Base-by-base conservation (phyloP, 2,797 vertebrate species). In the Adelosebastes latens region DNA sequence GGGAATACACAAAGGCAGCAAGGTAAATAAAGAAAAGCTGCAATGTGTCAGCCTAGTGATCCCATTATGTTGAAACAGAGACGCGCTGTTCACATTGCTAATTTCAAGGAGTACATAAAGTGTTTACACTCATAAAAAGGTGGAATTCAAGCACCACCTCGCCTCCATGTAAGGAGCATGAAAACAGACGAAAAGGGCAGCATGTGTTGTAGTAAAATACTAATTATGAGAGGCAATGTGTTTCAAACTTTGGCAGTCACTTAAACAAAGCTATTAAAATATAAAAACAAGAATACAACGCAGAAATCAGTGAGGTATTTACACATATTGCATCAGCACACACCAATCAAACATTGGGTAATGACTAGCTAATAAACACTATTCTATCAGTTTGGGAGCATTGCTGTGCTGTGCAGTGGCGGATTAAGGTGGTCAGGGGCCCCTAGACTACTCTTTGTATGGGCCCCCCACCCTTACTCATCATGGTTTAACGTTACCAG, bases 61-160 rank as follows among this genome's bases (percentile, higher is more conserved):
- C 31, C 42, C 62, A 58, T 69, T 34, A 29, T 72, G 14, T 18
- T 65, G 10, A 56, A 52, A 75, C 34, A 60, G 42, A 67, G 1
- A 46, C 5, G 3, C 4, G 9, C 12, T 60, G 20, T 75, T 83
- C 55, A 25, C 29, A 59, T 62, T 20, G n/a, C 32, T 60, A 2
- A 36, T 66, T 81, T 64, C 32, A 68, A 55, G 42, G 18, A 46
- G 22, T 18, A 10, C 12, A 32, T 24, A 27, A 31, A 49, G 49
- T 75, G 49, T 64, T 83, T 42, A 25, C 6, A 42, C 24, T 42
- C 16, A 63, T 66, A 77, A 65, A 64, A 70, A 67, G n/a, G 22
- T 25, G 20, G 49, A 2, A 25, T 72, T 66, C 3, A 49, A 81
- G 20, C 49, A 55, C 16, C 31, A 22, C 6, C 46, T 69, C 3